Evolutionary conservation across 2,113 vertebrate genomes (phyloP).

Genomic region (Esox niger): DNA sequence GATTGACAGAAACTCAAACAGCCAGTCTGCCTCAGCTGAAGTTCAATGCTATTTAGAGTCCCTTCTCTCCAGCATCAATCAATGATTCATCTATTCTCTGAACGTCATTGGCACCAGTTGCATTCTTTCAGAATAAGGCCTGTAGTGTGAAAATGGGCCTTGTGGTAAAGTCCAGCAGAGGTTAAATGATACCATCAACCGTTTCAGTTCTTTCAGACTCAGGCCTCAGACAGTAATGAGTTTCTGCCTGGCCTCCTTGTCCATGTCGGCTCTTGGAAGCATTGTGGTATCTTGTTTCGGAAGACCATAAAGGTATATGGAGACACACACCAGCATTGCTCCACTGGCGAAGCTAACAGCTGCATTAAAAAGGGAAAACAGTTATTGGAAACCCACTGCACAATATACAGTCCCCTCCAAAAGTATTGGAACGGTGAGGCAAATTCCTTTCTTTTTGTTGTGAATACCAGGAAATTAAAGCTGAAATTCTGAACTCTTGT

Average conservation of each 20-base stretch:
- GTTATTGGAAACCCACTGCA: neutral
- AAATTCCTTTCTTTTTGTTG: too few species aligned
- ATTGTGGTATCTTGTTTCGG: conserved; percentile 88
- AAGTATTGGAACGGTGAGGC: too few species aligned
- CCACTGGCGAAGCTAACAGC: conserved; percentile 83
- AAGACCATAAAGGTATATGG: conserved; percentile 94
- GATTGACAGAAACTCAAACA: neutral
- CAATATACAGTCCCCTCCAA: too few species aligned
- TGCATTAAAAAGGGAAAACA: conserved; percentile 58
- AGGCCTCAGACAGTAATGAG: conserved; percentile 72
- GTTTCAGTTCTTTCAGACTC: neutral
- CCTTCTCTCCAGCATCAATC: conserved; percentile 16
- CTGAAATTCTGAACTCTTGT: too few species aligned
- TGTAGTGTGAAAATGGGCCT: neutral
- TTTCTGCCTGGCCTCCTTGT: conserved; percentile 71
- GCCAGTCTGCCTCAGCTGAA: too few species aligned
- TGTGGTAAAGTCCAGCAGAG: neutral
- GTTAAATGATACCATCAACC: neutral
- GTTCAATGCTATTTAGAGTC: too few species aligned
- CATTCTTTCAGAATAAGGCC: neutral
- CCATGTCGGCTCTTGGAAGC: conserved; percentile 58
- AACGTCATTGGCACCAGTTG: conserved; percentile 14
- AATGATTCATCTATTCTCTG: conserved; percentile 20
- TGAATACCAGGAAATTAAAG: too few species aligned
- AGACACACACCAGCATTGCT: conserved; percentile 87